These are phyloP conservation scores for Clarias fuscus DNA, from an alignment of 2,797 vertebrate genomes.

Conservation along the genomic window DNA sequence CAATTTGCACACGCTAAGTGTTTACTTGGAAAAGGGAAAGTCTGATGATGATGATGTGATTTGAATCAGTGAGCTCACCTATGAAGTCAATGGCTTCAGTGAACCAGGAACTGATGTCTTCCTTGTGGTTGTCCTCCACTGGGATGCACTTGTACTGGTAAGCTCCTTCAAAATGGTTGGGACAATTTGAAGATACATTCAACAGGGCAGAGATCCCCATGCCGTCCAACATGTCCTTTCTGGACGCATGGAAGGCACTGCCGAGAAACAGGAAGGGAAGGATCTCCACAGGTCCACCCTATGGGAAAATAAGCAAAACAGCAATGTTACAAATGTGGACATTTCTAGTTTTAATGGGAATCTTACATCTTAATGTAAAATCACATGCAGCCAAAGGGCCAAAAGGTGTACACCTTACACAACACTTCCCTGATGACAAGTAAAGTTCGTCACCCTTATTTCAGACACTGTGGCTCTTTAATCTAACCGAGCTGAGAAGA, in stretches of 20 bases:
- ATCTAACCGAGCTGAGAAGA: neutral
- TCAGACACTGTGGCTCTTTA: neutral
- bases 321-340: neutral
- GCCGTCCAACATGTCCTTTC: slow-evolving; percentile 77
- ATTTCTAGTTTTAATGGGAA: neutral
- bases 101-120: slow-evolving; percentile 85
- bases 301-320: slow-evolving; percentile 12
- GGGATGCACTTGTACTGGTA: slow-evolving; percentile 86
- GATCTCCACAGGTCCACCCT: slow-evolving; percentile 82
- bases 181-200: slow-evolving; percentile 81
- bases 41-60: neutral
- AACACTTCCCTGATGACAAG: neutral
- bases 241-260: slow-evolving; percentile 80
- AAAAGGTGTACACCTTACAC: neutral
- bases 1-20: neutral
- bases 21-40: neutral
- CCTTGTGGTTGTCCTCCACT: slow-evolving; percentile 84
- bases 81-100: slow-evolving; percentile 83
- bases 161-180: slow-evolving; percentile 80
- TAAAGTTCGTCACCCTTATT: neutral
- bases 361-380: neutral
- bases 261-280: slow-evolving; percentile 82
- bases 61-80: slow-evolving; percentile 64
- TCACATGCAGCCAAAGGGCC: neutral
- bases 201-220: slow-evolving; percentile 81